Base-by-base conservation (phyloP, 2,888 invertebrate species). In the Cyrtodaria siliqua region DNA sequence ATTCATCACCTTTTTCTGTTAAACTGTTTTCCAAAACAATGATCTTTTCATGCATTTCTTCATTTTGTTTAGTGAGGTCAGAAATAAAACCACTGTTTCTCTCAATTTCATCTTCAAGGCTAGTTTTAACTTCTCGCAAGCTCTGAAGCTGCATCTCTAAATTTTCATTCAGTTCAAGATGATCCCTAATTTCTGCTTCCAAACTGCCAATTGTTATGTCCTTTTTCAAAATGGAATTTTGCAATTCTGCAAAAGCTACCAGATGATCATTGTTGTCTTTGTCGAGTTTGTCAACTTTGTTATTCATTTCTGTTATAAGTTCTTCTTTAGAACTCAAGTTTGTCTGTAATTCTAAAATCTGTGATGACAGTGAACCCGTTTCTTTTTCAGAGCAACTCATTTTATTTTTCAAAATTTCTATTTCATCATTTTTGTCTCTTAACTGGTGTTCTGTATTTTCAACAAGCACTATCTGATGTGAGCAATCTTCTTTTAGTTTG, bases 21-120 rank as follows among this genome's bases (percentile, higher is more conserved):
- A 26, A n/a, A 24, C 27, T 27, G 24, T 16, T 27, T 53, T 53
- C 4, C n/a, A 18, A 18, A 44, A 6, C 4, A 9, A 6, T 16
- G 16, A 20, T 20, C 16, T 44, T 44, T 16, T 44, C 44, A 18
- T 44, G 6, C 44, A 44, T 18, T 18, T 44, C n/a, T 44, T 44
- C 44, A 3, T 44, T 44, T 44, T 44, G n/a, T 44, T 16, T 16
- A 9, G 6, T 9, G n/a, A 16, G 4, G n/a, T 6, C 16, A 44
- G 16, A 16, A 9, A 44, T 16, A 20, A 6, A 4, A 9, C 6
- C 16, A 18, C 6, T 18, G 6, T 18, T 20, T 24, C 20, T 40
- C 12, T 57, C 23, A 42, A 57, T n/a, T 42, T 64, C 73, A 33
- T 27, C 47, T 67, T 66, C 61, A 50, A 75, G 55, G 26, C 64